Base-by-base conservation (phyloP, 2,888 invertebrate genomes). In the Muscina levida region DNA sequence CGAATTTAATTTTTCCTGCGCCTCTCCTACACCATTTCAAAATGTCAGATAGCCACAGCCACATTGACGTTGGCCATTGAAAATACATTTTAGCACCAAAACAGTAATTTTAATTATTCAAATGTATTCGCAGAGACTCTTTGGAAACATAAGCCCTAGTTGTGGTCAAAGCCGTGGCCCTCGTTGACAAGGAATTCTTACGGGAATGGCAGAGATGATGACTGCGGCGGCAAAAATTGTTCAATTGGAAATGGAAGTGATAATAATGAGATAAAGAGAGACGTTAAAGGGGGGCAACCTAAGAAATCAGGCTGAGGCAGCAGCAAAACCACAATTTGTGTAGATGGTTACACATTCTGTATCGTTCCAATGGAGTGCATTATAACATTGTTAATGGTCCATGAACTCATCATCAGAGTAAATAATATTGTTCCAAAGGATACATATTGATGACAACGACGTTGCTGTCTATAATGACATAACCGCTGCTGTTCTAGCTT, bases 351-450 rank as follows among this genome's bases (percentile, higher is more conserved):
- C 62, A 11, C n/a, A 19, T 67, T 31, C 8, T 4, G 15, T 59
- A 42, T 37, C 11, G 19, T 15, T 62, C 46, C 48, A 15, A 31
- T 31, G 46, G 65, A 66, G 72, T 67, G 77, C 77, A 72, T 72
- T 77, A 67, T 67, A 42, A 67, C 72, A 72, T 72, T 67, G 67
- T 67, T 67, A 77, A 77, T 77, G 77, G 67, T 51, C 72, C 77
- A 70, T 76, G 67, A 74, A 74, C 37, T 56, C 70, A 76, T 56
- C 70, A 76, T 65, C 42, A 42, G 44, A 48, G 22, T 53, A 71
- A 77, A 65, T 46, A 37, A 31, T 22, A 62, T 62, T 42, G n/a
- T 39, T 42, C 62, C 62, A 62, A 62, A 62, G 62, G 62, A 56
- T 48, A 77, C 46, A 66, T 66, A 72, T 62, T 62, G 62, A 62